Evolutionary conservation across 2,888 invertebrate species (phyloP).

Genomic region (Tuta absoluta): DNA sequence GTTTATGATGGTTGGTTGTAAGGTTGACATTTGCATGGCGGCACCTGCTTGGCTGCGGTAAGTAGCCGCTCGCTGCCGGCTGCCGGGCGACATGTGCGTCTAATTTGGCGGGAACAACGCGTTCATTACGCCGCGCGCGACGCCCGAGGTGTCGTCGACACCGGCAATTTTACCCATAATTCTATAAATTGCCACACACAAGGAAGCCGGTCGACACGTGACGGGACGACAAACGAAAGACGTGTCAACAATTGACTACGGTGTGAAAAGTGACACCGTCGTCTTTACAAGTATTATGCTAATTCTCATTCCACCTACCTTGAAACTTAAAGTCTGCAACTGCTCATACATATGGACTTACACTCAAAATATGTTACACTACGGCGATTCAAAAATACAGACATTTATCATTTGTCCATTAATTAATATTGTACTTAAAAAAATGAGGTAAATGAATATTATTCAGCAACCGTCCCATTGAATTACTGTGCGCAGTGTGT

Average conservation of each 20-base stretch:
- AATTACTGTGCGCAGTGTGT: slow-evolving; percentile 46
- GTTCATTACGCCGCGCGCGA: slow-evolving; percentile 68
- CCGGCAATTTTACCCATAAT: slow-evolving; percentile 69
- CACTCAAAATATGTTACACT: background rate
- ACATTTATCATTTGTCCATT: slow-evolving; percentile 15
- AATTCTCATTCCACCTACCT: background rate
- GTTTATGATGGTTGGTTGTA: slow-evolving; percentile 38
- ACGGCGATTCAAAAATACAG: background rate
- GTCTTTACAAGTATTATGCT: background rate
- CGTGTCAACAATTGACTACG: slow-evolving; percentile 35
- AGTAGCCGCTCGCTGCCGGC: slow-evolving; percentile 62
- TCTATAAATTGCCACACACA: slow-evolving; percentile 69
- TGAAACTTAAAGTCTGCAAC: background rate
- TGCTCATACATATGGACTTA: background rate
- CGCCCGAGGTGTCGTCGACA: slow-evolving; percentile 74
- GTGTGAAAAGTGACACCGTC: slow-evolving; percentile 17
- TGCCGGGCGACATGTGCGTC: slow-evolving; percentile 77
- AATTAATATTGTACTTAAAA: slow-evolving; percentile 12
- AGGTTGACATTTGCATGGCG: slow-evolving; percentile 48
- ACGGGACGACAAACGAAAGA: slow-evolving; percentile 48
- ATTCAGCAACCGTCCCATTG: slow-evolving; percentile 48
- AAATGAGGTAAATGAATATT: slow-evolving; percentile 30
- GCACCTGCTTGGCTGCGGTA: slow-evolving; percentile 65
- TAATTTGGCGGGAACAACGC: slow-evolving; percentile 73
- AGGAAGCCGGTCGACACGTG: slow-evolving; percentile 39